Base-by-base conservation (phyloP, 1,140 invertebrate genomes). In the Drosophila eugracilis region DNA sequence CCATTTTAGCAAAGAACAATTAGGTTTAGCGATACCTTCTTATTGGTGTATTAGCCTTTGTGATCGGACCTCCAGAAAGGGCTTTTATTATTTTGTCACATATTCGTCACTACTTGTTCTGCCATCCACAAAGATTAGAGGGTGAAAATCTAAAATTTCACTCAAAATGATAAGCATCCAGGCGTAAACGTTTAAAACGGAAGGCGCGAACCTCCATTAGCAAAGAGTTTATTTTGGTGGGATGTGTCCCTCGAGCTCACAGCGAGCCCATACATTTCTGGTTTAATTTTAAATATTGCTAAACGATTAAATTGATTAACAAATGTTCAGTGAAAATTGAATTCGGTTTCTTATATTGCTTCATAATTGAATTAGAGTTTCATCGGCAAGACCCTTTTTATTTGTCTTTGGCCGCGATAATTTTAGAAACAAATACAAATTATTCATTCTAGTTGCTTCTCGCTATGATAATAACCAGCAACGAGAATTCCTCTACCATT, bases 241-340 rank as follows among this genome's bases (percentile, higher is more conserved):
- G 55, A 44, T 34, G 21, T 15, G 28, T 17, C 54, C 14, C n/a
- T 9, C 26, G 14, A 12, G 15, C 15, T 28, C 21, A 12, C 3
- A 24, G 24, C 59, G 28, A 28, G 55, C 59, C 39, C 55, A 63
- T 67, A 32, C 45, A 2, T 6, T 4, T 22, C 7, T 47, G 39
- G 12, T 47, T 54, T 70, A 52, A 70, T 44, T 69, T 70, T 39
- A 47, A 39, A 17, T 55, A 34, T 15, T 42, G 60, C 36, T 67
- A 36, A 53, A 21, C 15, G 21, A 34, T 22, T 24, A 21, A 59
- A 10, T 17, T 10, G 9, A 54, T 67, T 69, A 45, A 15, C 30
- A 69, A 14, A 15, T 47, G 52, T 32, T 1, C 9, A 9, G 22
- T 19, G 9, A 7, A 62, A 12, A 45, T 36, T 14, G 15, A 26